phyloP scores from a whole-genome alignment of 2,888 invertebrate species.

The Drosophila villosipedis region DNA sequence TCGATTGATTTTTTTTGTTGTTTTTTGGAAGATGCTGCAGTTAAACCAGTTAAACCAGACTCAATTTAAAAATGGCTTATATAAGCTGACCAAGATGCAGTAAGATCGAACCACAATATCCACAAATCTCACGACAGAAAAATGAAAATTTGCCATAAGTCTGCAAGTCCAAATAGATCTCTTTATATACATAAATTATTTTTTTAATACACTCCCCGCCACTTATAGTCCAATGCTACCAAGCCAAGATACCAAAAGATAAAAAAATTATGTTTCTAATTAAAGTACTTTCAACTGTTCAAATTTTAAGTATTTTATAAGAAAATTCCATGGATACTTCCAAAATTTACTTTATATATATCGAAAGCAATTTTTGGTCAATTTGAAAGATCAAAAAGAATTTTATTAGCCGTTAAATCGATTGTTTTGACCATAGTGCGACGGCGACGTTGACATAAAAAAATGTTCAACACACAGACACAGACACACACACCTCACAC shows the following conservation, averaged over 20 bases:
- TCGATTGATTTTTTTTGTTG: not conserved
- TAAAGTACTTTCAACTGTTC: not conserved
- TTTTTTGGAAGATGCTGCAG: not conserved
- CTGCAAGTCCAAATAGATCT: not conserved
- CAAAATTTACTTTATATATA: not conserved
- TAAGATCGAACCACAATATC: not conserved
- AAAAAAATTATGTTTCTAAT: not conserved
- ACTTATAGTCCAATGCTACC: not conserved
- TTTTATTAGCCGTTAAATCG: not conserved
- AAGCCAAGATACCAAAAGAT: no score
- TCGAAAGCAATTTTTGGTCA: not conserved
- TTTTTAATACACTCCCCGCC: not conserved
- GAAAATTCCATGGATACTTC: not conserved
- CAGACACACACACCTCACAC: not conserved
- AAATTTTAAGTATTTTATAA: not conserved
- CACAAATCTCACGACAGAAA: not conserved
- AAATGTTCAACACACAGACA: slow-evolving; percentile 18
- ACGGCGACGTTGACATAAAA: slow-evolving; percentile 59
- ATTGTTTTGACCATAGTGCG: slow-evolving; percentile 14
- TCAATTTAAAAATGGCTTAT: not conserved
- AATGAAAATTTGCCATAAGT: not conserved
- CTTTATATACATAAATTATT: not conserved
- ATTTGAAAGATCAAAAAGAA: not conserved
- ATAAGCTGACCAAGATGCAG: not conserved
- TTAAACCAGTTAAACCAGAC: no score